Percentiles rank a stretch among this genome's conserved stretches.
phyloP scores from a whole-genome alignment of 2,888 invertebrate species.

The Octonoba sinensis region DNA sequence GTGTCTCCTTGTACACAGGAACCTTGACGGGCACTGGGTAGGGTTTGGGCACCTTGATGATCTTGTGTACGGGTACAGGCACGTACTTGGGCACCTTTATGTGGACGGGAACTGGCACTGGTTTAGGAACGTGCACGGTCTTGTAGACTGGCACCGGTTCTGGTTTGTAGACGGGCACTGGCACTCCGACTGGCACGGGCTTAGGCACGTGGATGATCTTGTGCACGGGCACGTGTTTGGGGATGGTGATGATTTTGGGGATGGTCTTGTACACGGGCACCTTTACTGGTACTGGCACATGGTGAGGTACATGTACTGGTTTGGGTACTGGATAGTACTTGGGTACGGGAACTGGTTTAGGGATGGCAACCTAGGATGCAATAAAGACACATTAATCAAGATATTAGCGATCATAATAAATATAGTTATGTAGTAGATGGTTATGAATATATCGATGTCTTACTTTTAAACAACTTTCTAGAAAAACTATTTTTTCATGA shows the following conservation, averaged over 20 bases:
- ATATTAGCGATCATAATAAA: too few species aligned
- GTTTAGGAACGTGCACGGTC: conserved; percentile 66
- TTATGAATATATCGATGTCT: too few species aligned
- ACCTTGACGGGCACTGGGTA: conserved; percentile 67
- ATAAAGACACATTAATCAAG: too few species aligned
- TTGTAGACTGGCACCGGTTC: conserved; percentile 67
- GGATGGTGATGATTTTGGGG: conserved; percentile 67
- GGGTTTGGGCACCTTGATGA: conserved; percentile 67
- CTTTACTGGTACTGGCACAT: conserved; percentile 67
- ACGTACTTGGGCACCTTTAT: conserved; percentile 66
- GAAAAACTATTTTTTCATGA: too few species aligned
- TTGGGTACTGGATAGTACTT: conserved; percentile 67
- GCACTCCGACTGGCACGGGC: conserved; percentile 67
- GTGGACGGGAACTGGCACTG: conserved; percentile 64
- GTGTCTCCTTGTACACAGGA: conserved; percentile 67
- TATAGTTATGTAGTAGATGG: too few species aligned
- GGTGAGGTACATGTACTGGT: conserved; percentile 67
- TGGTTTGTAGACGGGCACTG: conserved; percentile 67
- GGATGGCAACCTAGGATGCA: conserved; percentile 59
- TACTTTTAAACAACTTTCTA: too few species aligned
- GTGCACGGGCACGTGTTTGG: conserved; percentile 67
- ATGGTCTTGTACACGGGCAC: conserved; percentile 67
- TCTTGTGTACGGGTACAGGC: conserved; percentile 67
- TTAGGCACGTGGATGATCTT: conserved; percentile 67
- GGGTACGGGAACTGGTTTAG: conserved; percentile 66